Percentiles rank a stretch among this genome's conserved stretches.
Conservation (phyloP, 2,113 vertebrate species). For the Cromileptes altivelis region DNA sequence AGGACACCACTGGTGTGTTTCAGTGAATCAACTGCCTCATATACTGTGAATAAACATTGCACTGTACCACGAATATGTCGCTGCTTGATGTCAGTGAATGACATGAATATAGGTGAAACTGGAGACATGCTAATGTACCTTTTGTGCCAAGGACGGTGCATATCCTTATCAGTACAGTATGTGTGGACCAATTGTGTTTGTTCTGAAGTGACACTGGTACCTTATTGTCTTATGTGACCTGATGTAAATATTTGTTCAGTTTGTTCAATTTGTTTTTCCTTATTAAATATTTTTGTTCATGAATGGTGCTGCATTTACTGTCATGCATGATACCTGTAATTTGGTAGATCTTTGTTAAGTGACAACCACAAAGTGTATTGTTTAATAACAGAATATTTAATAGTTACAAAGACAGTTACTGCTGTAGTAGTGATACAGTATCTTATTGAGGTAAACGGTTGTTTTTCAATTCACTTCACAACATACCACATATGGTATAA, state of each 20-base stretch:
- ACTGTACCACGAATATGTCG: conserved; percentile 53
- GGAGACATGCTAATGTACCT: conserved; percentile 53
- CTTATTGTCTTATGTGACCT: conserved; percentile 49
- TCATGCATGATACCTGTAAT: not conserved
- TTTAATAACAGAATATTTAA: conserved; percentile 13
- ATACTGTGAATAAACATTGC: conserved; percentile 77
- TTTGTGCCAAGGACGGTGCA: conserved; percentile 50
- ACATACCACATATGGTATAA: not conserved
- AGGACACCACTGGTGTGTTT: conserved; percentile 16
- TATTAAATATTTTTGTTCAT: conserved; percentile 63
- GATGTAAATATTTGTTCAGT: conserved; percentile 34
- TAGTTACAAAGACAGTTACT: not conserved
- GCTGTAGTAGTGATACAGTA: not conserved
- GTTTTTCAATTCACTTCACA: not conserved
- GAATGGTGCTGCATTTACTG: not conserved
- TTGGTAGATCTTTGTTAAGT: not conserved
- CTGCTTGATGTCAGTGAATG: conserved; percentile 69
- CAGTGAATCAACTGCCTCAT: conserved; percentile 58
- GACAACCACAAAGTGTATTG: not conserved
- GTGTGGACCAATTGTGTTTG: conserved; percentile 62
- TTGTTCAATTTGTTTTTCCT: conserved; percentile 6
- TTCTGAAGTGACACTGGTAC: conserved; percentile 45
- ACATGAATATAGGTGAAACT: conserved; percentile 60
- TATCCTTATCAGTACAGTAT: conserved; percentile 32
- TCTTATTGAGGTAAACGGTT: not conserved